phyloP scores from a whole-genome alignment of 2,113 vertebrate species.

The Antechinus stuartii region DNA sequence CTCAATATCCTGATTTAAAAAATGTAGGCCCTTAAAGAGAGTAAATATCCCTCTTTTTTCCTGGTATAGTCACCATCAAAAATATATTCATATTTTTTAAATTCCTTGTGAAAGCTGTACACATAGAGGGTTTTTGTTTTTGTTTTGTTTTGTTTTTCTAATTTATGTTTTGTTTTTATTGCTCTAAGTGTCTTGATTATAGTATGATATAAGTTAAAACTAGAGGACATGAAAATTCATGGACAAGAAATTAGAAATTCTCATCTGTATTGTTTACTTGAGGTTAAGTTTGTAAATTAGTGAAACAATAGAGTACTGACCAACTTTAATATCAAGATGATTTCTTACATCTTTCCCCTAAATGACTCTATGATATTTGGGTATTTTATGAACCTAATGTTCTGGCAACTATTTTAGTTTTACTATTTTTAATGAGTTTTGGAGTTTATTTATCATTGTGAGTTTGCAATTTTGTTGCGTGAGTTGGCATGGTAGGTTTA shows the following conservation, averaged over 20 bases:
- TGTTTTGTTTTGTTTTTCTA: background rate
- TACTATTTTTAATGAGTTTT: no score
- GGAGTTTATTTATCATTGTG: no score
- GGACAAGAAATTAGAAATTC: background rate
- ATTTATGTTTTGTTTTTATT: background rate
- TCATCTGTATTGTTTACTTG: conserved; percentile 36
- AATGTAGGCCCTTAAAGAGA: background rate
- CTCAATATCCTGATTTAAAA: background rate
- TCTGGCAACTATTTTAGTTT: background rate
- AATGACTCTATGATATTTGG: background rate
- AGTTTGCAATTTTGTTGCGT: no score
- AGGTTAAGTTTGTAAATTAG: conserved; percentile 47
- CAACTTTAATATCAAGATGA: background rate
- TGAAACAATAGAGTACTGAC: conserved; percentile 36
- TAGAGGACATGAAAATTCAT: background rate
- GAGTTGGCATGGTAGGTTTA: no score
- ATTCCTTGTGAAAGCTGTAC: background rate
- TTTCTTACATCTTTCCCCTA: background rate
- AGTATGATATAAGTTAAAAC: conserved; percentile 17
- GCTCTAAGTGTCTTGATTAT: conserved; percentile 17
- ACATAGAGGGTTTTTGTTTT: background rate
- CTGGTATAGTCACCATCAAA: background rate
- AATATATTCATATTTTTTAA: background rate
- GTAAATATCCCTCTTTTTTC: background rate
- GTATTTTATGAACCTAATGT: background rate